Conservation (phyloP, 2,113 vertebrate genomes). For the Plestiodon gilberti region DNA sequence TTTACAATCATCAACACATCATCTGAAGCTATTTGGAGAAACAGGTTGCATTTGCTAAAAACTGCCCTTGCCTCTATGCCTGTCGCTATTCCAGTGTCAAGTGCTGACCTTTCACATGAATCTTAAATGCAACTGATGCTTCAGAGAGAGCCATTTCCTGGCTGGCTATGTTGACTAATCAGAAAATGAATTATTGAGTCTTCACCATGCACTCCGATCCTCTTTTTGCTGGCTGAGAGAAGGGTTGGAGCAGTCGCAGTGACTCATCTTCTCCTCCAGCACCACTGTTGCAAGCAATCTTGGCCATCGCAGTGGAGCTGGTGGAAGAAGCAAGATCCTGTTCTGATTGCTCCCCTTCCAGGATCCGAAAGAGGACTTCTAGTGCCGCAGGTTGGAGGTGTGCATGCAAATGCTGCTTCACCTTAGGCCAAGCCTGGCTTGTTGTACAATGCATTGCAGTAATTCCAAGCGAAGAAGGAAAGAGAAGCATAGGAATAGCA, state of each 20-base stretch:
- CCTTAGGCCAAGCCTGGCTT: no score
- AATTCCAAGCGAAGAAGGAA: not conserved
- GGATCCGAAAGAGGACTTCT: no score
- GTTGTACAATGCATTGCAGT: not conserved
- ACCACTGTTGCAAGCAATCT: not conserved
- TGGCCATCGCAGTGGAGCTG: no score
- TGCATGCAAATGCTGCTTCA: no score
- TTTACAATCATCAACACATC: not conserved
- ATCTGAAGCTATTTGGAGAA: not conserved
- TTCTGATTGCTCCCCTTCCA: no score
- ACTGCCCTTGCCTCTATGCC: not conserved
- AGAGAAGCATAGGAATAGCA: not conserved
- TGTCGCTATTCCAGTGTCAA: conserved; percentile 6
- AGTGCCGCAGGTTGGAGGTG: no score
- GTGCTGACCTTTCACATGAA: not conserved
- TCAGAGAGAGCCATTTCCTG: conserved; percentile 3
- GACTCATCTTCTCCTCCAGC: no score
- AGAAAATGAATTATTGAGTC: conserved; percentile 12
- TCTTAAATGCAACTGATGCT: not conserved
- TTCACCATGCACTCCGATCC: not conserved
- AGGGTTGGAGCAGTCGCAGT: no score
- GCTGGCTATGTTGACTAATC: not conserved
- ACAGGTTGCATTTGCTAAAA: not conserved
- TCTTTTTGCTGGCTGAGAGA: no score
- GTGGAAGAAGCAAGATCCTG: no score